Conservation (phyloP, 1,140 invertebrate species). For the Pectinophora gossypiella region DNA sequence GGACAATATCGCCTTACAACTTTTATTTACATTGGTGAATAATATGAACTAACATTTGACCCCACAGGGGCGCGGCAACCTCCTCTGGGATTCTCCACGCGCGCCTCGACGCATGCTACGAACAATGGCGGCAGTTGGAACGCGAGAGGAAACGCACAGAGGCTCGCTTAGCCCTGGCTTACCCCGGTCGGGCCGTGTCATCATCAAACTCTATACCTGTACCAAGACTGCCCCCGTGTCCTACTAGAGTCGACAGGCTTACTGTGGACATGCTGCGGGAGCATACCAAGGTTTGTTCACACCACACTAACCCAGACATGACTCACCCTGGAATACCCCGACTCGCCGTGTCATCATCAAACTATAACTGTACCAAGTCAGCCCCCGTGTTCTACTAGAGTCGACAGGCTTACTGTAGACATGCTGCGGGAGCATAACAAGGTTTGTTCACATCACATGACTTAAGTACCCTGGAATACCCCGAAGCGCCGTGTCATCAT, state of each 20-base stretch:
- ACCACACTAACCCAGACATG: constrained; percentile 85
- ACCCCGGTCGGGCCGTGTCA: constrained; percentile 88
- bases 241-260: constrained; percentile 88
- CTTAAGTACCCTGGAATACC: too few species aligned
- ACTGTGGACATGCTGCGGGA: constrained; percentile 90
- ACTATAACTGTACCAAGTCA: constrained; percentile 87
- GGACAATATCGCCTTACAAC: too few species aligned
- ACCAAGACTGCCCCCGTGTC: constrained; percentile 86
- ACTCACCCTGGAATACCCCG: constrained; percentile 90
- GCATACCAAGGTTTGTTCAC: constrained; percentile 61
- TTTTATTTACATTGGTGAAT: too few species aligned
- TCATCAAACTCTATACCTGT: constrained; percentile 89
- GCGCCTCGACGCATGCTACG: constrained; percentile 88
- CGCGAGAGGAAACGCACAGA: constrained; percentile 91
- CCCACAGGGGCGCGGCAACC: constrained; percentile 39
- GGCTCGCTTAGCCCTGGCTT: constrained; percentile 86
- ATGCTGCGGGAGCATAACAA: constrained; percentile 82
- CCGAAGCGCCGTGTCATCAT: too few species aligned
- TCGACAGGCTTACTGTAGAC: constrained; percentile 89
- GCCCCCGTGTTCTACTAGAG: constrained; percentile 87
- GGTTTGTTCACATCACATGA: too few species aligned
- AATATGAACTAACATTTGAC: too few species aligned
- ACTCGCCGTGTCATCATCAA: constrained; percentile 87
- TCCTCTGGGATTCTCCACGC: constrained; percentile 82
- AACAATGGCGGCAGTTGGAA: constrained; percentile 88